Evolutionary conservation across 2,888 invertebrate genomes (phyloP).

Genomic region (Hydriomena furcata): DNA sequence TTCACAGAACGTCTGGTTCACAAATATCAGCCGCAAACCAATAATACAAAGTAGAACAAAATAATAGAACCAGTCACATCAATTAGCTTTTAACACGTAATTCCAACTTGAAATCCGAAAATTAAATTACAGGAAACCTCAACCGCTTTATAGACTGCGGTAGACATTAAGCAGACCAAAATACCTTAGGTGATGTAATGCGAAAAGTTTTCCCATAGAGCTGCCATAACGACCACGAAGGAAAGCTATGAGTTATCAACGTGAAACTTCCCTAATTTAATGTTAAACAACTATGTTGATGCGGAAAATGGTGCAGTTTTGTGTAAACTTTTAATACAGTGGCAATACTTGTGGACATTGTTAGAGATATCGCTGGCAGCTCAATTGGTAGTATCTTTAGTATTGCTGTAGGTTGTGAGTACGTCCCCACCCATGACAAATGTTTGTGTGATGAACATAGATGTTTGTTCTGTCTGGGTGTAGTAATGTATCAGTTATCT

Average conservation of each 20-base stretch:
- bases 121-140: conserved; percentile 29
- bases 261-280: conserved; percentile 69
- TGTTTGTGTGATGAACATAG: too few relatives aligned
- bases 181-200: conserved; percentile 68
- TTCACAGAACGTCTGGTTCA: too few relatives aligned
- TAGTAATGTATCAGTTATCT: too few relatives aligned
- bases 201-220: conserved; percentile 68
- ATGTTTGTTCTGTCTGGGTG: too few relatives aligned
- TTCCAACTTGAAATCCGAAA: conserved; percentile 20
- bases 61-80: neutral
- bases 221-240: conserved; percentile 58
- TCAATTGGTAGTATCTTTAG: too few relatives aligned
- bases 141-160: conserved; percentile 31
- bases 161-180: conserved; percentile 44
- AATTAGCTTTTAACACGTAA: conserved; percentile 13
- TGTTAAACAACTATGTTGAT: conserved; percentile 60
- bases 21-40: too few relatives aligned
- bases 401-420: too few relatives aligned
- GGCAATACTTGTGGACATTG: neutral
- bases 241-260: conserved; percentile 66
- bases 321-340: conserved; percentile 14
- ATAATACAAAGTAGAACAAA: too few relatives aligned
- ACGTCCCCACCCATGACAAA: too few relatives aligned
- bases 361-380: too few relatives aligned
- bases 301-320: conserved; percentile 25